phyloP scores from a whole-genome alignment of 2,888 invertebrate genomes.

The Ypsolopha scabrella region DNA sequence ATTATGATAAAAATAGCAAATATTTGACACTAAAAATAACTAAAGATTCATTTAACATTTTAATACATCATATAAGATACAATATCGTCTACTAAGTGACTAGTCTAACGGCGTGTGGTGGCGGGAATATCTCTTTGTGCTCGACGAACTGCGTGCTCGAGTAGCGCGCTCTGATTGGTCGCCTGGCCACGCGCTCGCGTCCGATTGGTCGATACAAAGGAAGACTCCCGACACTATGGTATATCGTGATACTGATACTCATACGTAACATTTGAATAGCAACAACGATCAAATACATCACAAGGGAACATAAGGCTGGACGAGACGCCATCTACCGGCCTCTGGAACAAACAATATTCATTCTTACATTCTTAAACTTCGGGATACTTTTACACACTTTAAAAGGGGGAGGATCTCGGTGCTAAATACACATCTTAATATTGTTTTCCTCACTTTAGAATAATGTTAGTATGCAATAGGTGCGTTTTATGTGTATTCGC shows the following conservation, averaged over 20 bases:
- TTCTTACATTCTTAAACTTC: not conserved
- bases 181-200: not conserved
- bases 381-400: no score
- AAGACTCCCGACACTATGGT: conserved; percentile 13
- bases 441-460: no score
- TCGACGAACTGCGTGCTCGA: not conserved
- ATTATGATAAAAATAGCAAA: conserved; percentile 51
- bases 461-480: no score
- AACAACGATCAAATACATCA: conserved; percentile 57
- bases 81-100: conserved; percentile 66
- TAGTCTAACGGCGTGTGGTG: conserved; percentile 50
- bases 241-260: conserved; percentile 33
- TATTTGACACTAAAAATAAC: conserved; percentile 59
- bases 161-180: not conserved
- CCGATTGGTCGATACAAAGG: not conserved
- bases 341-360: conserved; percentile 13
- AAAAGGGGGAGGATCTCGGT: no score
- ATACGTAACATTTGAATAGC: conserved; percentile 39
- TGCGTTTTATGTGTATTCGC: no score
- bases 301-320: conserved; percentile 31
- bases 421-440: no score
- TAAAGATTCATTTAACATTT: conserved; percentile 61
- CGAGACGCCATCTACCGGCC: conserved; percentile 13
- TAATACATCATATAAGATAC: conserved; percentile 54
- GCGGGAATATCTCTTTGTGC: not conserved